Evolutionary conservation across 1,140 invertebrate species (phyloP).

Genomic region (Uloborus diversus): DNA sequence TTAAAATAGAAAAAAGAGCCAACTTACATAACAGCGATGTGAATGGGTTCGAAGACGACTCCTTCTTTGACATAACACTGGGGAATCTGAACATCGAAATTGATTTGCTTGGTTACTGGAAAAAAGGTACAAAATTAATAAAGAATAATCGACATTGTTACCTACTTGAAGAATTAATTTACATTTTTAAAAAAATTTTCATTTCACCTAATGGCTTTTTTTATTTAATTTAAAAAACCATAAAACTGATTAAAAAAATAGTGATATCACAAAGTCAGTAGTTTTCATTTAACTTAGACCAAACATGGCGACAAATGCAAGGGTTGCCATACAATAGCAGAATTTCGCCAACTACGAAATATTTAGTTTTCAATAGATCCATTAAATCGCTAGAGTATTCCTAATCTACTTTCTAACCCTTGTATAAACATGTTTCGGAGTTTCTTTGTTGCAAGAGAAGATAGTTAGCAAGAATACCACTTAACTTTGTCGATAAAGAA

Average conservation of each 20-base stretch:
- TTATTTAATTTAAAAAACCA: neutral
- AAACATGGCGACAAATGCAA: too few species aligned
- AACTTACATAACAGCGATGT: slow-evolving; percentile 32
- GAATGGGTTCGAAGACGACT: neutral
- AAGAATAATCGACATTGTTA: neutral
- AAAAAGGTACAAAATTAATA: neutral
- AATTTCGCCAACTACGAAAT: too few species aligned
- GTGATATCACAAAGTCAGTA: neutral
- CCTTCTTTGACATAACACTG: slow-evolving; percentile 33
- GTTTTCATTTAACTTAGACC: neutral
- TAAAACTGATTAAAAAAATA: neutral
- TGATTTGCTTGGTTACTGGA: neutral
- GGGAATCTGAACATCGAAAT: slow-evolving; percentile 9
- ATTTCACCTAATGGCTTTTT: too few species aligned
- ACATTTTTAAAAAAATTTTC: too few species aligned
- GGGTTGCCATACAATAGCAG: too few species aligned
- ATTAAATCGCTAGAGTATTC: too few species aligned
- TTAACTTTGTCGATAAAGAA: neutral
- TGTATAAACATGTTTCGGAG: too few species aligned
- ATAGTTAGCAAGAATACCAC: neutral
- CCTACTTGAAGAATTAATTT: too few species aligned
- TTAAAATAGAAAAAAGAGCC: neutral
- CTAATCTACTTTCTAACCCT: too few species aligned
- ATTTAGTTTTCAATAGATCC: too few species aligned
- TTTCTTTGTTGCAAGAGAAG: too few species aligned